Conservation (phyloP, 1,140 invertebrate species). For the Drosophila novamexicana region DNA sequence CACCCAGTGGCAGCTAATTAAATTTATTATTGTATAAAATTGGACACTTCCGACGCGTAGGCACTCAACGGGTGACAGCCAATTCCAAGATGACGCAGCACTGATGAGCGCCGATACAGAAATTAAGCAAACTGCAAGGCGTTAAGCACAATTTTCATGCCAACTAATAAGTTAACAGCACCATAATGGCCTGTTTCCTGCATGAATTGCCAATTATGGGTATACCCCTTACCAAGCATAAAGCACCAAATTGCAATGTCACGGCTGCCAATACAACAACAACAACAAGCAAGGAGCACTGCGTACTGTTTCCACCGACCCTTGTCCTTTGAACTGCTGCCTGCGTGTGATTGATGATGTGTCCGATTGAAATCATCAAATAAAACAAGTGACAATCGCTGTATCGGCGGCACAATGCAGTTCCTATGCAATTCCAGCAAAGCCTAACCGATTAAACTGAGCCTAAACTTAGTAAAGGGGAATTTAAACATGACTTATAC, state of each 20-base stretch:
- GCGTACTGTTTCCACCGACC: not conserved
- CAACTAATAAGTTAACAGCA: conserved; percentile 77
- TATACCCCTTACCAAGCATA: not conserved
- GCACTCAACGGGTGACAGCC: conserved; percentile 65
- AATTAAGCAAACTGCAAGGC: conserved; percentile 43
- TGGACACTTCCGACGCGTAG: conserved; percentile 58
- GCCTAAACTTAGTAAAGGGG: no score
- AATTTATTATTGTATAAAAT: conserved; percentile 63
- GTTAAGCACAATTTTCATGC: conserved; percentile 64
- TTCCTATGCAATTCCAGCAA: conserved; percentile 23
- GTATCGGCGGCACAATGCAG: conserved; percentile 52
- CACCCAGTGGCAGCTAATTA: conserved; percentile 49
- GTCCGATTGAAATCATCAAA: conserved; percentile 59
- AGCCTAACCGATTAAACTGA: not conserved
- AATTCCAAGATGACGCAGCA: conserved; percentile 64
- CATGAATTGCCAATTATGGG: conserved; percentile 81
- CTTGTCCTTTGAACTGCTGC: not conserved
- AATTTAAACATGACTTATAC: no score
- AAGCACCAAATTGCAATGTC: conserved; percentile 70
- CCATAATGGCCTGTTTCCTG: conserved; percentile 83
- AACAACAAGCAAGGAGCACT: conserved; percentile 12
- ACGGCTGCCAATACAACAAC: conserved; percentile 47
- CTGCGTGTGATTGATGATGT: conserved; percentile 55
- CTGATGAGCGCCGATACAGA: conserved; percentile 9
- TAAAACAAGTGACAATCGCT: conserved; percentile 63